Conservation (phyloP, 2,888 invertebrate species). For the Folsomia candida region DNA sequence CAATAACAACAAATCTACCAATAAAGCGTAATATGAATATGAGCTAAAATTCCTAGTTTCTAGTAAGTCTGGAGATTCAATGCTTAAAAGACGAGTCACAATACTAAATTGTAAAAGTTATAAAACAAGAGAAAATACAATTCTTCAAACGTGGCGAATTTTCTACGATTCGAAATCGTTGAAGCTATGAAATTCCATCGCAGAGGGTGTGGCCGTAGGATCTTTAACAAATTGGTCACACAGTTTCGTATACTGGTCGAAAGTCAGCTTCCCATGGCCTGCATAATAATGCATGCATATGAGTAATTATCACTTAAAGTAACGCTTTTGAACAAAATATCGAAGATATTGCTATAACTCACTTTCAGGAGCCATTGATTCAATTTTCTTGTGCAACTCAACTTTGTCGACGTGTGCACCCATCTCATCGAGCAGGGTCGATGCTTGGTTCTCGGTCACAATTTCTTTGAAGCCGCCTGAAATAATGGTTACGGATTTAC, state of each 20-base stretch:
- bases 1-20: too few relatives aligned
- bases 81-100: too few relatives aligned
- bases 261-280: constrained; percentile 27
- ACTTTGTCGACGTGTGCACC: constrained; percentile 17
- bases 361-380: constrained; percentile 16
- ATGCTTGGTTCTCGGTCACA: constrained; percentile 13
- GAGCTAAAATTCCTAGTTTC: too few relatives aligned
- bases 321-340: background rate
- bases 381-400: constrained; percentile 18
- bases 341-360: background rate
- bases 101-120: too few relatives aligned
- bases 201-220: constrained; percentile 5
- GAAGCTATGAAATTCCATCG: constrained; percentile 18
- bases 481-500: too few relatives aligned
- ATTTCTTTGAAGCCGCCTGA: constrained; percentile 11
- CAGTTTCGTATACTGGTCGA: constrained; percentile 27
- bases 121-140: too few relatives aligned
- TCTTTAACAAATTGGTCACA: constrained; percentile 31
- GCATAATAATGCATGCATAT: background rate
- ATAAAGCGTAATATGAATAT: too few relatives aligned
- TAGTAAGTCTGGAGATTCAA: too few relatives aligned
- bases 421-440: constrained; percentile 20
- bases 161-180: constrained; percentile 24
- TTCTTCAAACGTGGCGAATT: too few relatives aligned
- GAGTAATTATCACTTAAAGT: background rate